These are phyloP conservation scores for Fulmarus glacialis DNA, from an alignment of 2,113 vertebrate genomes.

Conservation along the genomic window DNA sequence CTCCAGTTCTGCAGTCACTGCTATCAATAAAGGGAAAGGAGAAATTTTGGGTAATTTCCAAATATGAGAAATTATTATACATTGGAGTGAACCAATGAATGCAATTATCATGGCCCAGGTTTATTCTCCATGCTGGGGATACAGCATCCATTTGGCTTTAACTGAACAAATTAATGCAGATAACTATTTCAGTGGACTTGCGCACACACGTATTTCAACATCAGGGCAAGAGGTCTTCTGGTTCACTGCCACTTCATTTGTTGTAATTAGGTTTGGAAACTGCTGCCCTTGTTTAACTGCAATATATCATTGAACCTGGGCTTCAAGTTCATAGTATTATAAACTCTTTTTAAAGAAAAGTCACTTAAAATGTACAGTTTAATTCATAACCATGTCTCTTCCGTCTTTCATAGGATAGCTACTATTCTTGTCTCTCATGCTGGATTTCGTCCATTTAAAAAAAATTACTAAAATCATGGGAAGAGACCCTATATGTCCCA, in stretches of 20 bases:
- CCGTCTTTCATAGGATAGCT: neutral
- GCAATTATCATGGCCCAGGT: neutral
- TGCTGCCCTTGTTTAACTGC: neutral
- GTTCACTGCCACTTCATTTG: neutral
- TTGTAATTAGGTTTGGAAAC: neutral
- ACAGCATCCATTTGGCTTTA: neutral
- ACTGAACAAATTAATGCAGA: neutral
- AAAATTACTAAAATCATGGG: neutral
- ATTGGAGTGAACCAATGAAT: neutral
- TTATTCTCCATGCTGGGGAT: fast-evolving
- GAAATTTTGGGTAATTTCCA: neutral
- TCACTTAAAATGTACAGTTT: neutral
- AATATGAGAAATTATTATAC: neutral
- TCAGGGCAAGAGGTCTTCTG: neutral
- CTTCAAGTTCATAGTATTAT: neutral
- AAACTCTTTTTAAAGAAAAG: neutral
- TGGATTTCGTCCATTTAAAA: neutral
- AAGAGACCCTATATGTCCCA: neutral
- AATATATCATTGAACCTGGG: neutral
- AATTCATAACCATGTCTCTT: neutral
- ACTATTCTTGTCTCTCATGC: neutral
- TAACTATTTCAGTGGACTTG: fast-evolving
- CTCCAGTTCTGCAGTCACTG: neutral
- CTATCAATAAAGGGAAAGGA: neutral
- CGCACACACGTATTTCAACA: fast-evolving